Conservation (phyloP, 2,888 invertebrate genomes). For the Eilema sororculum region DNA sequence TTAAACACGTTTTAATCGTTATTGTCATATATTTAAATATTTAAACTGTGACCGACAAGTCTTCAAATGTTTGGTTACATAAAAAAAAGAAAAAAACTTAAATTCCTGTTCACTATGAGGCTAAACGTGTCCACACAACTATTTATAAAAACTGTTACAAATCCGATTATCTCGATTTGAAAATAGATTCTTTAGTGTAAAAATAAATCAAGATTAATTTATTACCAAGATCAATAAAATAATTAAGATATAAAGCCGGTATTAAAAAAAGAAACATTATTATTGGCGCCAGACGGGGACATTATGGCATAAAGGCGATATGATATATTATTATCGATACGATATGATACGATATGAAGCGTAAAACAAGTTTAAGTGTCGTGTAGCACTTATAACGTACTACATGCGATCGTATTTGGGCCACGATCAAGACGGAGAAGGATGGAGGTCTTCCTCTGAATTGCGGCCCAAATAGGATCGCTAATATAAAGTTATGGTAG, state of each 20-base stretch:
- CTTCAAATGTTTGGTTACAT: neutral
- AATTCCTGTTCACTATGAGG: neutral
- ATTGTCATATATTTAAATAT: slow-evolving; percentile 15
- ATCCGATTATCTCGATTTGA: neutral
- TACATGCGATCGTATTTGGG: too few species aligned
- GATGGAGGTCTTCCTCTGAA: too few species aligned
- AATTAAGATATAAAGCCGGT: neutral
- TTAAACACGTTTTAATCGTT: slow-evolving; percentile 11
- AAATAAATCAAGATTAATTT: neutral
- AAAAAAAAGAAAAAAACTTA: slow-evolving; percentile 4
- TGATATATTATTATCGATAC: too few species aligned
- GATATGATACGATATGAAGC: neutral
- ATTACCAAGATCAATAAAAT: neutral
- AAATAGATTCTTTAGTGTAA: neutral
- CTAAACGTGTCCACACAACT: neutral
- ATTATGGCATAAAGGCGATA: neutral
- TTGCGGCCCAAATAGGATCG: too few species aligned
- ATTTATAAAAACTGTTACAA: slow-evolving; percentile 1
- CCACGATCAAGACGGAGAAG: too few species aligned
- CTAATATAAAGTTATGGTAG: too few species aligned
- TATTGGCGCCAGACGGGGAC: neutral
- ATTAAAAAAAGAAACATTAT: neutral
- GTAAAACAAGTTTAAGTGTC: too few species aligned
- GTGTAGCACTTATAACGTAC: too few species aligned
- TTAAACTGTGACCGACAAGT: slow-evolving; percentile 15